Evolutionary conservation across 2,113 vertebrate species (phyloP).

Genomic region (Coptodon rendalli): DNA sequence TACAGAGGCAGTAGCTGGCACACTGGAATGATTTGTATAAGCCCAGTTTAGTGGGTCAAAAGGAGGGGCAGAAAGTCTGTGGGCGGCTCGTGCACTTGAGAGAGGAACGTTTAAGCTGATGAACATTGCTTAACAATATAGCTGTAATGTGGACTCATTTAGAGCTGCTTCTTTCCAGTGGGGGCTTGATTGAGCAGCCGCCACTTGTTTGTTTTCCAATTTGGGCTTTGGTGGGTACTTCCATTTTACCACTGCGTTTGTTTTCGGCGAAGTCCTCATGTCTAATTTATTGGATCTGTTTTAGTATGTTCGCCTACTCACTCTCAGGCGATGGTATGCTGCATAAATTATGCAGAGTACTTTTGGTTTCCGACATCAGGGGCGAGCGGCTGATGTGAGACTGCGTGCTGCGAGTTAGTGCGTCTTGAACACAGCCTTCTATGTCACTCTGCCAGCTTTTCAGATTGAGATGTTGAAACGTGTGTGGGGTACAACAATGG

Average conservation of each 20-base stretch:
- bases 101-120: constrained; percentile 30
- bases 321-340: constrained; percentile 27
- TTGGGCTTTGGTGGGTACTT: constrained; percentile 34
- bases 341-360: constrained; percentile 61
- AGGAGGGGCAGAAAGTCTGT: constrained; percentile 4
- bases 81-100: constrained; percentile 8
- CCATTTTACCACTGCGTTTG: constrained; percentile 17
- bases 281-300: constrained; percentile 55
- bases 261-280: constrained; percentile 38
- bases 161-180: constrained; percentile 3
- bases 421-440: background rate
- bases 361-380: constrained; percentile 11
- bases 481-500: background rate
- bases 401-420: background rate
- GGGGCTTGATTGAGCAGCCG: constrained; percentile 1
- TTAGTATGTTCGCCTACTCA: constrained; percentile 7
- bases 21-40: constrained; percentile 44
- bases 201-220: constrained; percentile 46
- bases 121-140: constrained; percentile 27
- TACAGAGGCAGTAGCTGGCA: constrained; percentile 7
- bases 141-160: constrained; percentile 26
- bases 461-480: background rate
- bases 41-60: constrained; percentile 36
- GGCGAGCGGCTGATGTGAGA: constrained; percentile 6
- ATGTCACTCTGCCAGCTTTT: background rate